Evolutionary conservation across 2,888 invertebrate genomes (phyloP).

Genomic region (Lordiphosa fenestrarum): DNA sequence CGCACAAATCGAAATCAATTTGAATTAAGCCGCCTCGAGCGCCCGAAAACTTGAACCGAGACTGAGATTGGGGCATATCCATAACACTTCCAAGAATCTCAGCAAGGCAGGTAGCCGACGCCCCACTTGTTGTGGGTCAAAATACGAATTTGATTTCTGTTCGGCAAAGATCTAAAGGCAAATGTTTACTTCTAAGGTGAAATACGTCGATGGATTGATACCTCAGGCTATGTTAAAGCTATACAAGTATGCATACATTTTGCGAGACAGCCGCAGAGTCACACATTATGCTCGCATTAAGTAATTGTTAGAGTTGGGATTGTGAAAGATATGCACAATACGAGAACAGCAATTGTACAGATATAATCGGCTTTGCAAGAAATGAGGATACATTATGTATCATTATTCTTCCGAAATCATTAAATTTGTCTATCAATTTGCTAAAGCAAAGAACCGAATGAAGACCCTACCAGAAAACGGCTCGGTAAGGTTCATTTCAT

Average conservation of each 20-base stretch:
- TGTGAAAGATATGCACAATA: slow-evolving; percentile 15
- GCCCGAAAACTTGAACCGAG: neutral
- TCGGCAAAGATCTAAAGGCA: slow-evolving; percentile 62
- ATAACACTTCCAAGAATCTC: slow-evolving; percentile 26
- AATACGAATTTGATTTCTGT: slow-evolving; percentile 53
- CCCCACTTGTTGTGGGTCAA: slow-evolving; percentile 35
- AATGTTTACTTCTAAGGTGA: slow-evolving; percentile 25
- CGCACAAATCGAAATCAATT: slow-evolving; percentile 55
- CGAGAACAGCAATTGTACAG: too few species aligned
- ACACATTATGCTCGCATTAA: slow-evolving; percentile 54
- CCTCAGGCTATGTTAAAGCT: too few species aligned
- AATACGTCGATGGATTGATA: too few species aligned
- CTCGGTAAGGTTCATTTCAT: too few species aligned
- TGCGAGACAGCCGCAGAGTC: slow-evolving; percentile 10
- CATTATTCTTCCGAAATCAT: too few species aligned
- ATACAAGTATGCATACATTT: too few species aligned
- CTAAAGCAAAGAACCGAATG: too few species aligned
- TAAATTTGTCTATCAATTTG: too few species aligned
- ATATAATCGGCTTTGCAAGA: too few species aligned
- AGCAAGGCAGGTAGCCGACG: slow-evolving; percentile 53
- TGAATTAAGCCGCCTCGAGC: slow-evolving; percentile 49
- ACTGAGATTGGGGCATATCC: slow-evolving; percentile 36
- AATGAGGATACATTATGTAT: too few species aligned
- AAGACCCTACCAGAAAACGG: too few species aligned
- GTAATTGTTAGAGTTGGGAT: slow-evolving; percentile 66